A percentile compares a stretch with the other conserved stretches of the same genome.
Conservation (phyloP, 2,797 vertebrate species). For the Erethizon dorsatum region DNA sequence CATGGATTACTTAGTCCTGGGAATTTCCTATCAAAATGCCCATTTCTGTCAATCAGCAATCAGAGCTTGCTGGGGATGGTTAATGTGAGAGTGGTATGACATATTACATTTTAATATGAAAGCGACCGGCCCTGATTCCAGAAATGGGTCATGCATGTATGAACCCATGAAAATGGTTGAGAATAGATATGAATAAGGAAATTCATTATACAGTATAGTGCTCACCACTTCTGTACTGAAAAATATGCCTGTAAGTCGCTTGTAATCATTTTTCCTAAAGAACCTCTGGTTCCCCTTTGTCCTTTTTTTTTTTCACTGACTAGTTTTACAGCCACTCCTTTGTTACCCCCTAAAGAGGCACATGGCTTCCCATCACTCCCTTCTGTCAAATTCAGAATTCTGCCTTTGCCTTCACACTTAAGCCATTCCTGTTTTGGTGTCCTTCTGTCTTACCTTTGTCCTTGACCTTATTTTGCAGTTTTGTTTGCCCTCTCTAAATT, state of each 20-base stretch:
- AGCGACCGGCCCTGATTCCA: background rate
- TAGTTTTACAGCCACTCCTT: background rate
- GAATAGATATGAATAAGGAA: background rate
- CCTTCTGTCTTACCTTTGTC: background rate
- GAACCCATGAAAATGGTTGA: background rate
- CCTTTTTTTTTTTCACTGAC: background rate
- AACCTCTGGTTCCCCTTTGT: background rate
- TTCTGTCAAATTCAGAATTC: background rate
- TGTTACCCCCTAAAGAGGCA: background rate
- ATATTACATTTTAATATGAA: background rate
- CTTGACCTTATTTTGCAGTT: slow-evolving; percentile 22
- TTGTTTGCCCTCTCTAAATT: background rate
- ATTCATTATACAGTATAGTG: background rate
- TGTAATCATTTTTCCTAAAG: background rate
- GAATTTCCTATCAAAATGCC: background rate
- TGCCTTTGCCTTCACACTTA: background rate
- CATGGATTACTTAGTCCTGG: slow-evolving; percentile 44
- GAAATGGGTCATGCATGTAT: background rate
- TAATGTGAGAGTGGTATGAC: background rate
- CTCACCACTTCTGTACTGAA: background rate
- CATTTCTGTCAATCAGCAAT: slow-evolving; percentile 52
- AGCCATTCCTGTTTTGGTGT: background rate
- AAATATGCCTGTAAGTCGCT: background rate
- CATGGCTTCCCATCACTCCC: background rate
- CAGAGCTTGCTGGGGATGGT: background rate